Base-by-base conservation (phyloP, 64 coral and sea anemone genomes). In the Trachythela sp. region DNA sequence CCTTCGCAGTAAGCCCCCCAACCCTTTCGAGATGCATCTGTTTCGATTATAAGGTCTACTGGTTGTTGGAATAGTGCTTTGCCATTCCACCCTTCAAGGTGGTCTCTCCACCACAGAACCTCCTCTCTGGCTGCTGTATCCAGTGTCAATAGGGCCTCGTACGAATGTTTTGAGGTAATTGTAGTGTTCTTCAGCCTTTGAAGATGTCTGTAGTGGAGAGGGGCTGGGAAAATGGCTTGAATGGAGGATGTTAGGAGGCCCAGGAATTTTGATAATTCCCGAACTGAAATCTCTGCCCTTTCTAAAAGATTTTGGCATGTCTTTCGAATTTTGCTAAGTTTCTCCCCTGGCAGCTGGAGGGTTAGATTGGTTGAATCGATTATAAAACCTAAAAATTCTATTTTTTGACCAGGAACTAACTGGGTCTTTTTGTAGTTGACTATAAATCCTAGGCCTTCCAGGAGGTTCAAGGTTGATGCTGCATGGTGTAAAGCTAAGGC, bases 71-170 rank as follows among this genome's bases (percentile, higher is more conserved):
- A 32, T 8, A 70, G 30, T 8, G 64, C 64, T 70, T 22, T 22
- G 18, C 85, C 85, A 86, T 86, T 86, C 85, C 85, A 86, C 14
- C 33, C 85, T 9, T 11, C 8, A 7, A 52, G 52, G 52, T 86
- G 45, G 48, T 86, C 85, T 0, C 85, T 49, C 85, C 85, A 86
- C 85, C 85, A 54, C 15, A 51, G 11, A 9, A 86, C 30, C 35
- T 86, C 64, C 24, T 70, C 64, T 70, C 64, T 70, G 64, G 64
- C 64, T 8, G 64, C 7, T 26, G 64, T 22, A 54, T 48, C 45
- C 29, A 86, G 85, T 13, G 24, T 48, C 4, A 86, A n/a, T 24
- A 54, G 85, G 48, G 85, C 45, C 43, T 86, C 45, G 85, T 85
- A 85, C 18, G 85, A 52, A 32, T 54, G 43, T 27, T 1, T 14